Conservation (phyloP, 2,113 vertebrate genomes). For the Neoarius graeffei region DNA sequence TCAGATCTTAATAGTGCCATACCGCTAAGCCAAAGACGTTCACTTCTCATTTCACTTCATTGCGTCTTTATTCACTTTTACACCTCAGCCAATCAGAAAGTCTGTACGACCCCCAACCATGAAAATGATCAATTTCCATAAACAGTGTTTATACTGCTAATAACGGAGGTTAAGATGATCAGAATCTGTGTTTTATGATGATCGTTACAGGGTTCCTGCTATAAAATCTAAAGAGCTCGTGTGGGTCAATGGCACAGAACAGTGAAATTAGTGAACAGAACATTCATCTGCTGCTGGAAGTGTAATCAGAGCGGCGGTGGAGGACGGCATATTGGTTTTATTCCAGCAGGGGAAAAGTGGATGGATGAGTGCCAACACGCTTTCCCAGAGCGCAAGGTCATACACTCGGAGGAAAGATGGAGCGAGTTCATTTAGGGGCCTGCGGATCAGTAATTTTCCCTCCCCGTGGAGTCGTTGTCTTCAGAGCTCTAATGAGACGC, state of each 20-base stretch:
- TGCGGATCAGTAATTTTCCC: constrained; percentile 48
- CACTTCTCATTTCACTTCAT: neutral
- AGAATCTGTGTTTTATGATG: neutral
- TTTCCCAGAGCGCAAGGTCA: constrained; percentile 55
- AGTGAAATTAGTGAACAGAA: constrained; percentile 14
- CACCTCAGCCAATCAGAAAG: neutral
- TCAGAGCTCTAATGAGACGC: constrained; percentile 48
- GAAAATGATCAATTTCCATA: constrained; percentile 16
- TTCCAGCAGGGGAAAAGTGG: constrained; percentile 5
- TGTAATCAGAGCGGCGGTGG: constrained; percentile 54
- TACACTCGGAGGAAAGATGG: constrained; percentile 42
- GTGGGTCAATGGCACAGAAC: constrained; percentile 15
- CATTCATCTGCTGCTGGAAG: constrained; percentile 61
- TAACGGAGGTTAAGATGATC: neutral
- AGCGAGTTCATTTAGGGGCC: constrained; percentile 55
- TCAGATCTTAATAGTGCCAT: neutral
- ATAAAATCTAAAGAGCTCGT: neutral
- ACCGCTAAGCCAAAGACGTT: neutral
- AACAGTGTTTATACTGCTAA: neutral
- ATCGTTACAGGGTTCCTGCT: neutral
- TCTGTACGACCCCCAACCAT: no score
- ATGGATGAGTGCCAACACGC: constrained; percentile 50
- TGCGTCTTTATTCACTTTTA: neutral
- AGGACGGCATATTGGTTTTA: constrained; percentile 44
- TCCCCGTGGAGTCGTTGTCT: constrained; percentile 41